Conservation (phyloP, 2,888 invertebrate genomes). For the Celastrina argiolus region DNA sequence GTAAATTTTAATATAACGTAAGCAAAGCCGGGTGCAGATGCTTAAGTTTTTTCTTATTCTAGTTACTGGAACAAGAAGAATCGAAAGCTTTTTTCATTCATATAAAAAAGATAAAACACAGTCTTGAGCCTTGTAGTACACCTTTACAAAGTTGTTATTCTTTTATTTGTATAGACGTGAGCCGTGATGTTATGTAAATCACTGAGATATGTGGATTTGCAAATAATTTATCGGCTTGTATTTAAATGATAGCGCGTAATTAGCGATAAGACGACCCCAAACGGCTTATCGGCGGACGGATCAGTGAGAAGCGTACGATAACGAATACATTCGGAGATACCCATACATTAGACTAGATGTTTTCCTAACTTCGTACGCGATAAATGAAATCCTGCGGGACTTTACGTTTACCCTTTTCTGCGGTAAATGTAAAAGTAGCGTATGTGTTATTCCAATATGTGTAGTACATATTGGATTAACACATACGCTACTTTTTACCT, state of each 20-base stretch:
- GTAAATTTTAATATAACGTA: too few species aligned
- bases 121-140: not conserved
- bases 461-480: too few species aligned
- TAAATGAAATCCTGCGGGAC: too few species aligned
- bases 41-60: not conserved
- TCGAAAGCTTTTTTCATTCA: not conserved
- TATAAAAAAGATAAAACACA: not conserved
- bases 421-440: too few species aligned
- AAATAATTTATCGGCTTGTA: not conserved
- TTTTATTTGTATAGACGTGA: not conserved
- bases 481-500: too few species aligned
- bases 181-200: not conserved
- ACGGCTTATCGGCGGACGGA: not conserved
- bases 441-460: too few species aligned
- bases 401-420: too few species aligned
- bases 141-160: not conserved
- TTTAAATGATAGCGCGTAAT: not conserved
- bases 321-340: not conserved
- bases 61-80: not conserved
- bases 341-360: too few species aligned
- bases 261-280: conserved; percentile 3
- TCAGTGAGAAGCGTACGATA: not conserved
- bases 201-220: not conserved
- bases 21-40: too few species aligned
- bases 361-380: too few species aligned